phyloP scores from a whole-genome alignment of 2,113 vertebrate species.

The Takifugu flavidus region DNA sequence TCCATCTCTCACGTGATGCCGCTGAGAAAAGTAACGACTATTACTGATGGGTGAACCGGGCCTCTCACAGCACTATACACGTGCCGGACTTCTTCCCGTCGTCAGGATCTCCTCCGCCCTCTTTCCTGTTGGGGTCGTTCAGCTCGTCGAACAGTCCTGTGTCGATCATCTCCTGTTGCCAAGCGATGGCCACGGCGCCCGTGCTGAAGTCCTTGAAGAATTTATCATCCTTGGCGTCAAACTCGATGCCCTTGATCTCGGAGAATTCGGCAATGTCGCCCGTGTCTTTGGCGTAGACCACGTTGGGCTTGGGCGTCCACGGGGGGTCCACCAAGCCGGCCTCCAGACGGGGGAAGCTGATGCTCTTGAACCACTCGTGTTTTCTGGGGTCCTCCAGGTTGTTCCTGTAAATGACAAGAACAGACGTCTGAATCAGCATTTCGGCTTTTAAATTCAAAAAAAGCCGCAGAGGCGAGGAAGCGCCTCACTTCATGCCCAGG shows the following conservation, averaged over 20 bases:
- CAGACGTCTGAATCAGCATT: background rate
- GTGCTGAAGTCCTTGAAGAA: conserved; percentile 89
- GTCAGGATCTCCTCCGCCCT: conserved; percentile 46
- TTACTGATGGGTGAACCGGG: background rate
- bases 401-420: conserved; percentile 67
- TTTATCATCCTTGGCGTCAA: conserved; percentile 85
- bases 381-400: conserved; percentile 85
- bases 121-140: conserved; percentile 82
- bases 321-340: conserved; percentile 84
- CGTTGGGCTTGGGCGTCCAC: conserved; percentile 87
- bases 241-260: conserved; percentile 84
- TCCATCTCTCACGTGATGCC: conserved; percentile 19
- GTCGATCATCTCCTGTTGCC: conserved; percentile 91
- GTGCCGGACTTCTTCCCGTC: conserved; percentile 83
- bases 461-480: background rate
- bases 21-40: conserved; percentile 33
- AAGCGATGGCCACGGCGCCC: conserved; percentile 82
- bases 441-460: background rate
- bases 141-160: conserved; percentile 88
- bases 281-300: conserved; percentile 91
- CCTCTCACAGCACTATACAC: conserved; percentile 81
- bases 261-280: conserved; percentile 90
- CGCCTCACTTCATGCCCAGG: conserved; percentile 86
- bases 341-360: conserved; percentile 89
- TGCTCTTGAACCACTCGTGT: conserved; percentile 85